These are phyloP conservation scores for Lipotes vexillifer DNA, from an alignment of 2,113 vertebrate genomes.

Conservation along the genomic window DNA sequence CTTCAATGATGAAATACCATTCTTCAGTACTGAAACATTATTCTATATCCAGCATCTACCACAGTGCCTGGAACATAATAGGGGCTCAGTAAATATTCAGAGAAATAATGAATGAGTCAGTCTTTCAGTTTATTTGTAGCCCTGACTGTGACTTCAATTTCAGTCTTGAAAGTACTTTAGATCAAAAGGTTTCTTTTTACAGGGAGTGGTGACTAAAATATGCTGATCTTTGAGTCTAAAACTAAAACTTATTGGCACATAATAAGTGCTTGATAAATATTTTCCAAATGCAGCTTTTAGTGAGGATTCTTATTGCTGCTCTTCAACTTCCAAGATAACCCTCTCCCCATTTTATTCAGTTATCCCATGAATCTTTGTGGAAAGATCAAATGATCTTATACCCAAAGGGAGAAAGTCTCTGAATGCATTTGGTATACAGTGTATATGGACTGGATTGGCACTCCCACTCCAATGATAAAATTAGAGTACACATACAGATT, in stretches of 20 bases:
- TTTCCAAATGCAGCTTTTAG: background rate
- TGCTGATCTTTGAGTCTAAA: background rate
- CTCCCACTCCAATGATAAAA: background rate
- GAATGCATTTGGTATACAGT: background rate
- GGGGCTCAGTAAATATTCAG: background rate
- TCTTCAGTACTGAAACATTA: background rate
- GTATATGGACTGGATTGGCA: slow-evolving; percentile 3
- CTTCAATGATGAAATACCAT: background rate
- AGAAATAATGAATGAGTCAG: background rate
- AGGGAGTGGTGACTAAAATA: background rate
- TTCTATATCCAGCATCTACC: background rate
- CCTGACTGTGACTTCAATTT: background rate
- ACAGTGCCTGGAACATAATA: background rate
- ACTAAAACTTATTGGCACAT: background rate
- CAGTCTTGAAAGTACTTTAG: background rate
- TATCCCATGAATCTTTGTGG: background rate
- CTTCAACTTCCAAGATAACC: background rate
- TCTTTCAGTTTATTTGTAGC: background rate
- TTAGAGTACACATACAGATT: background rate
- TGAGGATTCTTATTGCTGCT: background rate
- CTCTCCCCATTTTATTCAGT: background rate
- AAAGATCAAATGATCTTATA: background rate
- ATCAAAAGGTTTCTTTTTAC: background rate
- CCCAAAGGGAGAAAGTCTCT: background rate
- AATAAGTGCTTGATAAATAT: background rate